Conservation (phyloP, 2,113 vertebrate genomes). For the Rhinolophus ferrumequinum region DNA sequence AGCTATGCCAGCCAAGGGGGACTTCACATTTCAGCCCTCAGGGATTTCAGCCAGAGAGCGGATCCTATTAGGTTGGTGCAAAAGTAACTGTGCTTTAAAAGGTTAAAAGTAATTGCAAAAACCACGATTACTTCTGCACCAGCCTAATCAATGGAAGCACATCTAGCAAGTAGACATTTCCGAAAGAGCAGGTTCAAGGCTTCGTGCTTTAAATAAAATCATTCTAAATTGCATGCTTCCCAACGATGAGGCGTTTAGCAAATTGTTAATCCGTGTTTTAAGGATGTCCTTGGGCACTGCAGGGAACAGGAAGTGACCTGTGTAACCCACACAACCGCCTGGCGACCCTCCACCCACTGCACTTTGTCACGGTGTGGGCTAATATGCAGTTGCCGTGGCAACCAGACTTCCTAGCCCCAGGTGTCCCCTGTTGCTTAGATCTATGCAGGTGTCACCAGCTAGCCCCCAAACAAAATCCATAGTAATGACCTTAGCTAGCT, state of each 20-base stretch:
- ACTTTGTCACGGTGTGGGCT: conserved; percentile 50
- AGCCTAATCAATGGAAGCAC: not conserved
- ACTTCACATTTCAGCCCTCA: not conserved
- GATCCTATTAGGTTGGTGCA: too few relatives aligned
- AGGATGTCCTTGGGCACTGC: not conserved
- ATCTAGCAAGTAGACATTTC: not conserved
- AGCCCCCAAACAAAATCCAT: not conserved
- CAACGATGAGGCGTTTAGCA: not conserved
- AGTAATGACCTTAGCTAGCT: conserved; percentile 62
- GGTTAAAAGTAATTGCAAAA: too few relatives aligned
- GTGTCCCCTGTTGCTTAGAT: conserved; percentile 65
- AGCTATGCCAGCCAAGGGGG: not conserved
- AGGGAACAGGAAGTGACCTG: conserved; percentile 55
- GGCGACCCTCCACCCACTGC: conserved; percentile 21
- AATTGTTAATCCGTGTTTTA: not conserved
- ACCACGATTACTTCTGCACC: too few relatives aligned
- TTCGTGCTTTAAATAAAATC: not conserved
- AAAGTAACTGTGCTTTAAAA: too few relatives aligned
- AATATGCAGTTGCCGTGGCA: not conserved
- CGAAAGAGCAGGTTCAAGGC: not conserved
- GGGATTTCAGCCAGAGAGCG: not conserved
- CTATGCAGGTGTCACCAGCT: conserved; percentile 66
- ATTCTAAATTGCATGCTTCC: not conserved
- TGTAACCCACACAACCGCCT: not conserved
- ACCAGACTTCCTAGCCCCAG: conserved; percentile 64